A percentile compares a stretch with the other conserved stretches of the same genome.
Conservation (phyloP, 2,888 invertebrate genomes). For the Scelioninae gen. 1 region DNA sequence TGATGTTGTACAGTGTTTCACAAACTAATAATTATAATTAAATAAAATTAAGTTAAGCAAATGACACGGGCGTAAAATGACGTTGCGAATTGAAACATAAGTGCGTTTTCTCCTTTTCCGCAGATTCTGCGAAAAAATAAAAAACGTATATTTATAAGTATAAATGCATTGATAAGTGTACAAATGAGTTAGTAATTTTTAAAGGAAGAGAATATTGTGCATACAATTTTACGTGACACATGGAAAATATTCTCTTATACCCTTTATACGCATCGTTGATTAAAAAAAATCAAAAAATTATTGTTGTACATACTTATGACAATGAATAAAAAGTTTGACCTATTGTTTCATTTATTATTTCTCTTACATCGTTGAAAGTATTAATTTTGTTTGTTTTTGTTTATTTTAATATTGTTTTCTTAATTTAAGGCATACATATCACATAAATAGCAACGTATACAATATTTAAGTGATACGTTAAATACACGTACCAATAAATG, state of each 20-base stretch:
- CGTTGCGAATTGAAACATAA: constrained; percentile 32
- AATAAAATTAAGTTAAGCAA: constrained; percentile 18
- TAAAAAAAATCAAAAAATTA: constrained; percentile 54
- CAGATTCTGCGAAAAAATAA: constrained; percentile 1
- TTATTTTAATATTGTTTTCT: no score
- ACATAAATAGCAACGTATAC: no score
- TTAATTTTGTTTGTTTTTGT: not conserved
- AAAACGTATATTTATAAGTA: constrained; percentile 31
- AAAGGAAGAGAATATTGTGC: constrained; percentile 62
- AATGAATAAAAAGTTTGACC: constrained; percentile 60
- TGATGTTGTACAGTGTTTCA: constrained; percentile 60
- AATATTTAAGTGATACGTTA: no score
- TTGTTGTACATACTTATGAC: constrained; percentile 61
- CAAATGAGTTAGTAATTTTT: constrained; percentile 57
- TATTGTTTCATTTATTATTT: constrained; percentile 33
- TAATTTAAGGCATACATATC: no score
- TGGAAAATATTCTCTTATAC: constrained; percentile 61
- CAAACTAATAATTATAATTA: constrained; percentile 45
- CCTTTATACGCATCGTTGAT: constrained; percentile 65
- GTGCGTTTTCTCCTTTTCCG: constrained; percentile 18
- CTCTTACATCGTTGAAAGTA: not conserved
- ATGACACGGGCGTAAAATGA: constrained; percentile 33
- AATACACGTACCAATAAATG: no score
- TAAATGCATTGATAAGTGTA: constrained; percentile 53
- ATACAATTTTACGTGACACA: constrained; percentile 44